phyloP scores from a whole-genome alignment of 2,113 vertebrate species.

The Gymnarchus niloticus region DNA sequence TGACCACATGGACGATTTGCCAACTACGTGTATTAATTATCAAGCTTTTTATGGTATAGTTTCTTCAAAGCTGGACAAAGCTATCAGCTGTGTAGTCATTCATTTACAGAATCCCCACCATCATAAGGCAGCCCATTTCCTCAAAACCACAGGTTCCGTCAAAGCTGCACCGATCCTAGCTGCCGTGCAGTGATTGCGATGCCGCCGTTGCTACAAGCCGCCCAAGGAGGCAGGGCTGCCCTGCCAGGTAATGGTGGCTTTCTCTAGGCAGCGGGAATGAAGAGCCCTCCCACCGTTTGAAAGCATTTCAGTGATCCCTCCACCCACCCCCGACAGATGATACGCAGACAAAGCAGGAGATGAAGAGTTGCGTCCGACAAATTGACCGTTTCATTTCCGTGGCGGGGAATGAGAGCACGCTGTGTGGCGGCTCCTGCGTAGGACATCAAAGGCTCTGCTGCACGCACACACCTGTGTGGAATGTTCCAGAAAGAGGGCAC shows the following conservation, averaged over 20 bases:
- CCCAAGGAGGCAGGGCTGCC: constrained; percentile 4
- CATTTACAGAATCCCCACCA: background rate
- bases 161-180: background rate
- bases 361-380: constrained; percentile 51
- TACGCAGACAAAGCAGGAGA: constrained; percentile 55
- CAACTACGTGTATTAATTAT: background rate
- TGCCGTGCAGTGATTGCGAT: background rate
- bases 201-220: no score
- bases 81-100: background rate
- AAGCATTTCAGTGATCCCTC: constrained; percentile 45
- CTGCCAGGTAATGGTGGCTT: constrained; percentile 57
- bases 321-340: constrained; percentile 50
- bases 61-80: background rate
- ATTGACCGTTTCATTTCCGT: constrained; percentile 50
- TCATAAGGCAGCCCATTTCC: no score
- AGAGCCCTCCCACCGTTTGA: constrained; percentile 41
- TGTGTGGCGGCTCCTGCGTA: constrained; percentile 41
- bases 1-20: background rate
- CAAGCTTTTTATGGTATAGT: background rate
- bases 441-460: background rate
- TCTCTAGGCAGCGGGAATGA: constrained; percentile 41
- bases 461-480: no score
- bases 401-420: constrained; percentile 16
- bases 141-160: background rate
- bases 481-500: background rate